These are phyloP conservation scores for Physella acuta DNA, from an alignment of 1,140 invertebrate genomes.

Conservation along the genomic window DNA sequence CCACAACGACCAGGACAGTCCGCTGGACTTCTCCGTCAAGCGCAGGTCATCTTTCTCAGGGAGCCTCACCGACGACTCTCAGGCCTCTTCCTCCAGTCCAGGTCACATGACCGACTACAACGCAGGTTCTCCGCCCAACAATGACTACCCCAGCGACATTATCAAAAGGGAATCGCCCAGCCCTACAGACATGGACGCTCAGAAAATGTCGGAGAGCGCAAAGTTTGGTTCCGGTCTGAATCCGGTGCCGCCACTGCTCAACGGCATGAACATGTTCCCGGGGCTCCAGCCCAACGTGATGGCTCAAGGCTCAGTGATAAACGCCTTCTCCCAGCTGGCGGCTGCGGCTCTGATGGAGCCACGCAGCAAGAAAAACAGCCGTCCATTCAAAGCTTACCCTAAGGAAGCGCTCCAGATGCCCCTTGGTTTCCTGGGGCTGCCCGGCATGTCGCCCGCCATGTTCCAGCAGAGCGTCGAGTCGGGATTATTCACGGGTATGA, in stretches of 20 bases:
- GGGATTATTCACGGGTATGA: conserved; percentile 9
- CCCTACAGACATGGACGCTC: background rate
- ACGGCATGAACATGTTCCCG: background rate
- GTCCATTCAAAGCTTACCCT: conserved; percentile 73
- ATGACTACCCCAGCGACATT: background rate
- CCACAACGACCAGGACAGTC: conserved; percentile 29
- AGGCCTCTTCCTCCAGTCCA: conserved; percentile 26
- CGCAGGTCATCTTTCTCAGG: conserved; percentile 25
- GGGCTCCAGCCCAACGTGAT: background rate
- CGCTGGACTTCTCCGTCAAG: conserved; percentile 40
- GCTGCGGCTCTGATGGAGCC: conserved; percentile 9
- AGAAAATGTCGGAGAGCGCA: background rate
- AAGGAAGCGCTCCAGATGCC: conserved; percentile 69
- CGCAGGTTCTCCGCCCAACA: background rate
- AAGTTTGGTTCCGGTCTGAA: background rate
- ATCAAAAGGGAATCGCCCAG: conserved; percentile 1
- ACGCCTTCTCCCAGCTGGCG: conserved; percentile 3
- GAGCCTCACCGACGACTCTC: conserved; percentile 30
- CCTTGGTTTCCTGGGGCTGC: conserved; percentile 46
- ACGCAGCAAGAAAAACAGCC: conserved; percentile 50
- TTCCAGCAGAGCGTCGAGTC: conserved; percentile 18
- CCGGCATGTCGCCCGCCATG: conserved; percentile 23
- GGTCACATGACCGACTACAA: conserved; percentile 2
- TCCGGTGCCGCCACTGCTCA: background rate
- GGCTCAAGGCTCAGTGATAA: background rate